Percentiles rank a stretch among this genome's conserved stretches.
phyloP scores from a whole-genome alignment of 2,888 invertebrate species.

The Prionchulus punctatus region DNA sequence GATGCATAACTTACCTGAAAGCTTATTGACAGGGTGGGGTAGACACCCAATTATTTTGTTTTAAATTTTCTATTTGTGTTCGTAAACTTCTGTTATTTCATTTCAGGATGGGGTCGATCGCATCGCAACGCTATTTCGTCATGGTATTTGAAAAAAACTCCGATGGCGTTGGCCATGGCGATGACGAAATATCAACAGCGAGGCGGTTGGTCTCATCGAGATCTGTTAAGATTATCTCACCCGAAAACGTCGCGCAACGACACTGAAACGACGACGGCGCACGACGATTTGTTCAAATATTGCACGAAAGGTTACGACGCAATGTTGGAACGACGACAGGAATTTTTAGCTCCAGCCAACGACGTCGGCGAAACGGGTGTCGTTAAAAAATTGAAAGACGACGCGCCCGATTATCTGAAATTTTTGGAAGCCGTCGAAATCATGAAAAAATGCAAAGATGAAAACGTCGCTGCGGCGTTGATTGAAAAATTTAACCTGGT shows the following conservation, averaged over 20 bases:
- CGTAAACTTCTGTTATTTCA: no score
- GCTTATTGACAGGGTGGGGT: no score
- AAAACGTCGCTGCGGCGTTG: conserved; percentile 18
- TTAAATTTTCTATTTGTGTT: no score
- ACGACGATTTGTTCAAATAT: conserved; percentile 21
- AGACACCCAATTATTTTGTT: no score
- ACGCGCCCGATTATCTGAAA: conserved; percentile 12
- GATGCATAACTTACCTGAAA: no score
- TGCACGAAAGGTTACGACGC: conserved; percentile 16
- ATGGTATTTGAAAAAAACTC: conserved; percentile 50
- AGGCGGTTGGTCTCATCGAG: conserved; percentile 55
- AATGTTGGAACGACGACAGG: conserved; percentile 5
- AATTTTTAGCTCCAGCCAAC: not conserved
- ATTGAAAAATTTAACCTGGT: conserved; percentile 41
- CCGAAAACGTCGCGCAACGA: conserved; percentile 15
- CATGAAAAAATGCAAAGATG: conserved; percentile 13
- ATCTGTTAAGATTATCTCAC: conserved; percentile 42
- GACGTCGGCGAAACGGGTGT: no score
- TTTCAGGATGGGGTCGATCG: conserved; percentile 45
- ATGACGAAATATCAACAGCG: conserved; percentile 47
- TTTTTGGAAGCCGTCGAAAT: conserved; percentile 18
- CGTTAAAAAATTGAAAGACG: no score
- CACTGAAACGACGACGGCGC: not conserved
- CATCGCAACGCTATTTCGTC: conserved; percentile 47
- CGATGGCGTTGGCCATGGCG: conserved; percentile 47